Evolutionary conservation across 2,113 vertebrate species (phyloP).

Genomic region (Sorex fumeus): DNA sequence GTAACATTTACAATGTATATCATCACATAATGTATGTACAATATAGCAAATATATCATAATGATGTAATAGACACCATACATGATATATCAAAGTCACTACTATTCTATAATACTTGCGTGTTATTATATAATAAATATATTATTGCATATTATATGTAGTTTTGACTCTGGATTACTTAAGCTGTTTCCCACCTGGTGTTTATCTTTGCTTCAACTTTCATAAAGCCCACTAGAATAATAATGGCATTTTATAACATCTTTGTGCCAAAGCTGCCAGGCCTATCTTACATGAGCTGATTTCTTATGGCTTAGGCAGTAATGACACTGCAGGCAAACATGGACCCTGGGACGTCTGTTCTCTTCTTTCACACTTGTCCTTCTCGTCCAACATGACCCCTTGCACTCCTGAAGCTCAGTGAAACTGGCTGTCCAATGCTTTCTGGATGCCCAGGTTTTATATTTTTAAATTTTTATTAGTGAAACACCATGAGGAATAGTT

Average conservation of each 20-base stretch:
- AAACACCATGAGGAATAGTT: too few relatives aligned
- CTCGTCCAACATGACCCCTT: background rate
- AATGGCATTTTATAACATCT: background rate
- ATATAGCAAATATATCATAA: too few relatives aligned
- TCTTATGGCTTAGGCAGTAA: background rate
- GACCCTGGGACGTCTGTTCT: background rate
- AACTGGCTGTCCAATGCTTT: background rate
- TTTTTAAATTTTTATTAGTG: too few relatives aligned
- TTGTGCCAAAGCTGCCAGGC: background rate
- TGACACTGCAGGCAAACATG: background rate
- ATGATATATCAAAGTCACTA: too few relatives aligned
- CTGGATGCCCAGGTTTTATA: background rate
- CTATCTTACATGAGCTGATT: background rate
- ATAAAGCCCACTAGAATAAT: background rate
- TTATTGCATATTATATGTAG: too few relatives aligned
- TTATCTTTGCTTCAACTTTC: background rate
- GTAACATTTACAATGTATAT: too few relatives aligned
- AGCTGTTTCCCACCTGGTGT: background rate
- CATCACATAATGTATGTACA: too few relatives aligned
- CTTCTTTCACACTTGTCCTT: background rate
- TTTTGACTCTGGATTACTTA: background rate
- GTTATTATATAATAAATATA: too few relatives aligned
- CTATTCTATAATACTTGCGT: too few relatives aligned
- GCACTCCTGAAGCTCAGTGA: background rate
- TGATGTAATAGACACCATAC: too few relatives aligned